Evolutionary conservation across 1,140 invertebrate genomes (phyloP).

Genomic region (Diorhabda carinulata): DNA sequence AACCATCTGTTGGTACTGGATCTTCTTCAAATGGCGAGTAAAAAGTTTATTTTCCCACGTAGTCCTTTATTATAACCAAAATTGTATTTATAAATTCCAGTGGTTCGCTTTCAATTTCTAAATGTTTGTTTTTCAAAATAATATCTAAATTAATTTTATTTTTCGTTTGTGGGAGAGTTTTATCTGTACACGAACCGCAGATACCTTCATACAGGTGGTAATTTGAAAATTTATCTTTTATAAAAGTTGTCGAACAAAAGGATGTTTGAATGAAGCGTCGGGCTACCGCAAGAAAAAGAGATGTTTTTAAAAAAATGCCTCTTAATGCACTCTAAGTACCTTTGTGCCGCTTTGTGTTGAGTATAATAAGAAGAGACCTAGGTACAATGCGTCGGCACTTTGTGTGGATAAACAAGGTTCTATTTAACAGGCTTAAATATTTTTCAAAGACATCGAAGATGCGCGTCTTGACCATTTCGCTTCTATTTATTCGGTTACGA

Average conservation of each 20-base stretch:
- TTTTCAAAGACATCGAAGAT: constrained; percentile 3
- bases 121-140: too few species aligned
- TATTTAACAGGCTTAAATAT: constrained; percentile 25
- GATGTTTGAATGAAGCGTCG: constrained; percentile 17
- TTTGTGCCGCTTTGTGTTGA: constrained; percentile 19
- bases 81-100: too few species aligned
- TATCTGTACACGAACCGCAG: background rate
- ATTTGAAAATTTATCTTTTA: too few species aligned
- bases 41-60: too few species aligned
- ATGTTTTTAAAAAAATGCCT: constrained; percentile 22
- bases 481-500: background rate
- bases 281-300: constrained; percentile 21
- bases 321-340: constrained; percentile 26
- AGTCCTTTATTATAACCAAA: too few species aligned
- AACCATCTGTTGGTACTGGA: too few species aligned
- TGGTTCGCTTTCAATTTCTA: too few species aligned
- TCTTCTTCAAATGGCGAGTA: too few species aligned
- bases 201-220: constrained; percentile 11
- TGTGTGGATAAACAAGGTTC: constrained; percentile 22
- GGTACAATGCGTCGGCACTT: constrained; percentile 24
- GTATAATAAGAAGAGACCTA: constrained; percentile 24
- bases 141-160: too few species aligned
- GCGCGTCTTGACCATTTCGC: constrained; percentile 6
- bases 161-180: too few species aligned
- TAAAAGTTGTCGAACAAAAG: constrained; percentile 8